Evolutionary conservation across 1,140 invertebrate species (phyloP).

Genomic region (Drosophila mauritiana): DNA sequence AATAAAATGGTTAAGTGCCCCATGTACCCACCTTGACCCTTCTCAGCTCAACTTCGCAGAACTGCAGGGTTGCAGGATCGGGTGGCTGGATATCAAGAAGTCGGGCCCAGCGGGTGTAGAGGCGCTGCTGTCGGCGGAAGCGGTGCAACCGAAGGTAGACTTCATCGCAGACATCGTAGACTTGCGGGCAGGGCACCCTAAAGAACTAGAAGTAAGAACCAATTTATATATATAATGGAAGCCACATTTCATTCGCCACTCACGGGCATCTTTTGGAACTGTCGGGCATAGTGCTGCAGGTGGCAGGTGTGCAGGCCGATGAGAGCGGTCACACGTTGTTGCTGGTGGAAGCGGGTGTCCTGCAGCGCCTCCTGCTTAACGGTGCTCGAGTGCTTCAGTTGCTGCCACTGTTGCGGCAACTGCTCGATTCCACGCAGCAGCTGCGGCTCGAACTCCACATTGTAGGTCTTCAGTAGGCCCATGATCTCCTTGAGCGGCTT

Average conservation of each 20-base stretch:
- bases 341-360: slow-evolving; percentile 87
- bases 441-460: slow-evolving; percentile 88
- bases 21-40: slow-evolving; percentile 87
- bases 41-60: slow-evolving; percentile 86
- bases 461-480: slow-evolving; percentile 90
- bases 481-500: slow-evolving; percentile 93
- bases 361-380: slow-evolving; percentile 93
- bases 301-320: slow-evolving; percentile 90
- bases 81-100: slow-evolving; percentile 92
- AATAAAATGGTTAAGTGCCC: too few relatives aligned
- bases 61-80: slow-evolving; percentile 90
- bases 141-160: slow-evolving; percentile 87
- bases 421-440: slow-evolving; percentile 87
- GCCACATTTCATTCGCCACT: slow-evolving; percentile 13
- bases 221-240: neutral
- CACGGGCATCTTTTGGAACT: slow-evolving; percentile 87
- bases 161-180: slow-evolving; percentile 89
- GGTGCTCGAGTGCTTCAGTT: slow-evolving; percentile 93
- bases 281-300: slow-evolving; percentile 88
- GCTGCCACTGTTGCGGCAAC: slow-evolving; percentile 94
- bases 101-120: slow-evolving; percentile 88
- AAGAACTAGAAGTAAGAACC: slow-evolving; percentile 85
- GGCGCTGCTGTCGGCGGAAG: slow-evolving; percentile 88
- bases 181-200: slow-evolving; percentile 87
- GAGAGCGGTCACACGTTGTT: slow-evolving; percentile 90